phyloP scores from a whole-genome alignment of 2,888 invertebrate genomes.

The Pedicia rivosa region DNA sequence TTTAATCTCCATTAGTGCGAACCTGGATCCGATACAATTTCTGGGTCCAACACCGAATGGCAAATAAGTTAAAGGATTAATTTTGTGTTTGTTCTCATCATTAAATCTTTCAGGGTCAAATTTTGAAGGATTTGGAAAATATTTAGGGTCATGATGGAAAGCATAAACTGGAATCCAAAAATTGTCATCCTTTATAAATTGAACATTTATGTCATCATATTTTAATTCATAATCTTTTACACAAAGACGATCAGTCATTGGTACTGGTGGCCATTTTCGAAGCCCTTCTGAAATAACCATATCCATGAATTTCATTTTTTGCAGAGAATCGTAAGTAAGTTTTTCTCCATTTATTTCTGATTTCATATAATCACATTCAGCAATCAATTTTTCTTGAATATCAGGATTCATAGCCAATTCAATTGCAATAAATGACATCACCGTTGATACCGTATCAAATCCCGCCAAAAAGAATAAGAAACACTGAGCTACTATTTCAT shows the following conservation, averaged over 20 bases:
- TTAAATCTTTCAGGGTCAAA: conserved; percentile 36
- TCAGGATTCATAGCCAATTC: conserved; percentile 28
- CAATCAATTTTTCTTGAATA: conserved; percentile 24
- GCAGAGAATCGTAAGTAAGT: conserved; percentile 35
- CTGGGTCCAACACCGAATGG: conserved; percentile 37
- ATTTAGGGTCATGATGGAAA: conserved; percentile 30
- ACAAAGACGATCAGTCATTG: conserved; percentile 33
- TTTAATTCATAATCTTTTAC: conserved; percentile 31
- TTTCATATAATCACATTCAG: background rate
- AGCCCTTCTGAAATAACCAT: conserved; percentile 40
- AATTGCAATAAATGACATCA: conserved; percentile 27
- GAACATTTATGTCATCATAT: conserved; percentile 10
- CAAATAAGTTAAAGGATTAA: conserved; percentile 24
- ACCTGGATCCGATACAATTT: conserved; percentile 31
- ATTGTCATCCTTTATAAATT: conserved; percentile 8
- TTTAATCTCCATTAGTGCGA: conserved; percentile 8
- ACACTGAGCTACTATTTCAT: conserved; percentile 33
- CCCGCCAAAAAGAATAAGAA: conserved; percentile 36
- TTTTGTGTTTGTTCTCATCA: conserved; percentile 31
- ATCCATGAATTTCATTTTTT: conserved; percentile 41
- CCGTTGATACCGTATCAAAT: conserved; percentile 32
- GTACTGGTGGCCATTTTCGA: conserved; percentile 33
- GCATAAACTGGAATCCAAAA: conserved; percentile 22
- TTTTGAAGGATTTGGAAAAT: conserved; percentile 31
- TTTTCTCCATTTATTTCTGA: conserved; percentile 22